phyloP scores from a whole-genome alignment of 1,140 invertebrate genomes.

The Drosophila bocqueti region DNA sequence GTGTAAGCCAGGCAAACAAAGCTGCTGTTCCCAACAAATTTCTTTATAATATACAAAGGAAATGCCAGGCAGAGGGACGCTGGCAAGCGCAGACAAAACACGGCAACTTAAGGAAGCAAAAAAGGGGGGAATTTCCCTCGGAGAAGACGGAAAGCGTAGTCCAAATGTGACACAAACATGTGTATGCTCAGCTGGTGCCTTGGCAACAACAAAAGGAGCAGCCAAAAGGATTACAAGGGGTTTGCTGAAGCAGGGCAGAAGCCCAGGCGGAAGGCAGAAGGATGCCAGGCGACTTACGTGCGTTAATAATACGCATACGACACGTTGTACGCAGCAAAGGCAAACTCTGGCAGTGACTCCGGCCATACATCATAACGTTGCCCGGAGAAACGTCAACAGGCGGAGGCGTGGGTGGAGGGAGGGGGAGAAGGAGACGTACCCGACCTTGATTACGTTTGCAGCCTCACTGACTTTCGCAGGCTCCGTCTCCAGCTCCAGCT shows the following conservation, averaged over 20 bases:
- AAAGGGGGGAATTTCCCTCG: slow-evolving; percentile 12
- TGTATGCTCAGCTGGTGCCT: slow-evolving; percentile 74
- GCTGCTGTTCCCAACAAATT: slow-evolving; percentile 59
- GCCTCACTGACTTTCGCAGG: slow-evolving; percentile 66
- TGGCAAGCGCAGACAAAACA: slow-evolving; percentile 29
- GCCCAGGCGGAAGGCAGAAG: not conserved
- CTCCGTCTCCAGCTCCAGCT: not conserved
- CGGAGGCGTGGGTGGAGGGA: not conserved
- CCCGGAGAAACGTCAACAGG: slow-evolving; percentile 57
- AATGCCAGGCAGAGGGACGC: slow-evolving; percentile 66
- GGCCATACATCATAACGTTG: slow-evolving; percentile 69
- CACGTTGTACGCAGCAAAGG: slow-evolving; percentile 58
- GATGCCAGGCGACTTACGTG: slow-evolving; percentile 57
- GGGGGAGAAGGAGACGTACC: not conserved
- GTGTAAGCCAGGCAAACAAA: slow-evolving; percentile 28
- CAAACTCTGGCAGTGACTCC: slow-evolving; percentile 40
- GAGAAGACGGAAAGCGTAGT: slow-evolving; percentile 32
- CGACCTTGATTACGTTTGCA: slow-evolving; percentile 80
- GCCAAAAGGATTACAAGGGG: slow-evolving; percentile 69
- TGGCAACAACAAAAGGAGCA: slow-evolving; percentile 65
- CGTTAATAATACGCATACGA: slow-evolving; percentile 79
- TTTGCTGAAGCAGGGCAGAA: not conserved
- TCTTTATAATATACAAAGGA: slow-evolving; percentile 83
- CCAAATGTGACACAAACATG: slow-evolving; percentile 81
- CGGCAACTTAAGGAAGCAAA: slow-evolving; percentile 5